A percentile compares a stretch with the other conserved stretches of the same genome.
Evolutionary conservation across 2,888 invertebrate genomes (phyloP).

Genomic region (Dione vanillae): DNA sequence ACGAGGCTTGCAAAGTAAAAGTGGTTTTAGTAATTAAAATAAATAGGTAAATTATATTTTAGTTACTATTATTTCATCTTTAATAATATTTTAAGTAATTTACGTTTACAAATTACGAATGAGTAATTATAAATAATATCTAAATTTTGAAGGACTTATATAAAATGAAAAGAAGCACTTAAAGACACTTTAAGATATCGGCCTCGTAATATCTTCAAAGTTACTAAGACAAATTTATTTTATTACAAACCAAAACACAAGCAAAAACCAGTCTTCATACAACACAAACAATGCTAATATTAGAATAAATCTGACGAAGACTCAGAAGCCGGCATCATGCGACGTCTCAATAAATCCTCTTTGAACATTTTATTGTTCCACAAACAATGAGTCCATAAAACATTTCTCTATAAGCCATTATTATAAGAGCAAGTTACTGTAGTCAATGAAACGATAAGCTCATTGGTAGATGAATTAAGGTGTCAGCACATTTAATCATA

Average conservation of each 20-base stretch:
- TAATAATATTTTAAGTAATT: not conserved
- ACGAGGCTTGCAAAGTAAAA: not conserved
- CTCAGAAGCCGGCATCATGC: slow-evolving; percentile 48
- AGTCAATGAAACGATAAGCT: slow-evolving; percentile 41
- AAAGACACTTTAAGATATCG: not conserved
- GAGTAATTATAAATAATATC: not conserved
- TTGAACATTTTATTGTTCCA: slow-evolving; percentile 69
- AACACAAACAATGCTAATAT: slow-evolving; percentile 39
- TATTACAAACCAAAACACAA: not conserved
- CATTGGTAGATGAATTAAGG: slow-evolving; percentile 50
- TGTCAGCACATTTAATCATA: slow-evolving; percentile 42
- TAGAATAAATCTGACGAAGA: slow-evolving; percentile 53
- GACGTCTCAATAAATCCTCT: slow-evolving; percentile 54
- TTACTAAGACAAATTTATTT: not conserved
- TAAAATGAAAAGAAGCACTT: not conserved
- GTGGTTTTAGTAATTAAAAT: not conserved
- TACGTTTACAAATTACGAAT: not conserved
- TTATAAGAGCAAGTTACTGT: slow-evolving; percentile 63
- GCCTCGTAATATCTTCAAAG: not conserved
- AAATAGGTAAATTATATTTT: not conserved
- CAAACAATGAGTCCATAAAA: slow-evolving; percentile 78
- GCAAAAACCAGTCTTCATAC: slow-evolving; percentile 13
- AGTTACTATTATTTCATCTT: not conserved
- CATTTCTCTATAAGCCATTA: slow-evolving; percentile 76
- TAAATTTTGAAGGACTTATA: not conserved